phyloP scores from a whole-genome alignment of 2,888 invertebrate genomes.

The Erannis defoliaria region DNA sequence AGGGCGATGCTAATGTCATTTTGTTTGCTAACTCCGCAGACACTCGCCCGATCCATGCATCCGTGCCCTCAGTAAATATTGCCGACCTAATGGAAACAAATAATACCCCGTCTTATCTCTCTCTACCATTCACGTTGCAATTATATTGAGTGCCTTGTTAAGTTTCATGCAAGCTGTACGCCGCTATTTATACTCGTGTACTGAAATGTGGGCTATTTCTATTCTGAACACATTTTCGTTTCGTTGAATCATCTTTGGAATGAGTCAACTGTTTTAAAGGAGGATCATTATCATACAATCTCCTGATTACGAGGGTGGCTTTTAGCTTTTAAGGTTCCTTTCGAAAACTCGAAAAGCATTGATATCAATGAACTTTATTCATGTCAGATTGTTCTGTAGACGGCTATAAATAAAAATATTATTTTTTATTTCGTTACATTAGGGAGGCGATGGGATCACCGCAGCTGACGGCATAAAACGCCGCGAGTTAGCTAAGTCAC shows the following conservation, averaged over 20 bases:
- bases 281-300: constrained; percentile 33
- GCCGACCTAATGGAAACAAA: constrained; percentile 62
- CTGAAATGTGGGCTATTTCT: constrained; percentile 36
- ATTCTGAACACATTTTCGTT: constrained; percentile 27
- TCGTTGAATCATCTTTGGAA: constrained; percentile 30
- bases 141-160: constrained; percentile 51
- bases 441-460: constrained; percentile 78
- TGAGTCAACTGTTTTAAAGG: constrained; percentile 35
- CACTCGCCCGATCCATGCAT: constrained; percentile 62
- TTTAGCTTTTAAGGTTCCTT: constrained; percentile 34
- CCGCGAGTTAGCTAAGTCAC: constrained; percentile 78
- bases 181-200: constrained; percentile 36
- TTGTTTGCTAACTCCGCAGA: constrained; percentile 78
- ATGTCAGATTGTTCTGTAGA: constrained; percentile 54
- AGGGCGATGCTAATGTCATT: constrained; percentile 78
- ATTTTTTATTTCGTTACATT: constrained; percentile 78
- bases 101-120: constrained; percentile 60
- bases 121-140: constrained; percentile 59
- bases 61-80: constrained; percentile 62
- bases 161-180: constrained; percentile 37
- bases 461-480: constrained; percentile 79
- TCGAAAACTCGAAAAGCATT: constrained; percentile 19
- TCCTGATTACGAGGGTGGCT: constrained; percentile 31
- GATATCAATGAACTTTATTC: constrained; percentile 42
- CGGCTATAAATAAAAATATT: constrained; percentile 72